phyloP scores from a whole-genome alignment of 2,797 vertebrate species.

The Epinephelus awoara region DNA sequence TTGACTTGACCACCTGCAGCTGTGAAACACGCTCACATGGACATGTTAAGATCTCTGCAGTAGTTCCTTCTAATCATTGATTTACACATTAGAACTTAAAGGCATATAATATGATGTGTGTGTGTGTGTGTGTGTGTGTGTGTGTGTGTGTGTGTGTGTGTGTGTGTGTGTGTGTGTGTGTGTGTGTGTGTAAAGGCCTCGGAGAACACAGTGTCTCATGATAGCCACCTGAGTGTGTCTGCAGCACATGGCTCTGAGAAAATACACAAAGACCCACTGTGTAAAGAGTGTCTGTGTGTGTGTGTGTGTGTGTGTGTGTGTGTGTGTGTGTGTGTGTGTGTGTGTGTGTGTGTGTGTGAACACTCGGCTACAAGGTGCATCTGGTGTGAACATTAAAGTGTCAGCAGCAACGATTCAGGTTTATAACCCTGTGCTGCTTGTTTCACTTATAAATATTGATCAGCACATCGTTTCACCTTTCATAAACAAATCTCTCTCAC shows the following conservation, averaged over 20 bases:
- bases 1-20: too few relatives aligned
- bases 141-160: constrained; percentile 24
- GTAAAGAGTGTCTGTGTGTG: constrained; percentile 32
- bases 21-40: too few relatives aligned
- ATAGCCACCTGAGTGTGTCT: constrained; percentile 82
- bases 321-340: constrained; percentile 25
- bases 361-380: constrained; percentile 34
- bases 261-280: constrained; percentile 79
- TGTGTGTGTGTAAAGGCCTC: constrained; percentile 43
- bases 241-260: constrained; percentile 66
- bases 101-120: not conserved
- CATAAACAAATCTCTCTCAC: constrained; percentile 44
- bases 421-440: constrained; percentile 29
- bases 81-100: not conserved
- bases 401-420: constrained; percentile 40
- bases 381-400: constrained; percentile 56
- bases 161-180: constrained; percentile 20
- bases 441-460: constrained; percentile 60
- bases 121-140: constrained; percentile 25
- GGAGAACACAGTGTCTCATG: constrained; percentile 78
- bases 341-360: not conserved
- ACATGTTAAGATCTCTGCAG: not conserved
- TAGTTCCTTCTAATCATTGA: not conserved
- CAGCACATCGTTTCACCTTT: constrained; percentile 35
- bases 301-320: not conserved